Conservation (phyloP, 2,797 vertebrate genomes). For the Merluccius polli region DNA sequence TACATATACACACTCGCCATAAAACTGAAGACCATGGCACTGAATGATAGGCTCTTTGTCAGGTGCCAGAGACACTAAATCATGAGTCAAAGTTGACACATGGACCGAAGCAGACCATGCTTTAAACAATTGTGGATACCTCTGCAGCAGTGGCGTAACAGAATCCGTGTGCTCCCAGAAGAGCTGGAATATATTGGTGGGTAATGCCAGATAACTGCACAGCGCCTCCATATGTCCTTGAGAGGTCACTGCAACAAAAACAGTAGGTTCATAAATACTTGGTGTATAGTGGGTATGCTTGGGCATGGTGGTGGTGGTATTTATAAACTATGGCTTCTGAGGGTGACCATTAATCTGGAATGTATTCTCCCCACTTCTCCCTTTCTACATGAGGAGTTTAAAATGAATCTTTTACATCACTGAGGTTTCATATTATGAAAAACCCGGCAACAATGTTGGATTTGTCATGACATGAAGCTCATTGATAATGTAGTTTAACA, state of each 20-base stretch:
- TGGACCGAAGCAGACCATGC: not conserved
- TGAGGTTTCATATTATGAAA: no score
- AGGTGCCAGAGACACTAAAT: not conserved
- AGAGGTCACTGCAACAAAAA: slow-evolving; percentile 71
- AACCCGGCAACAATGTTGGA: no score
- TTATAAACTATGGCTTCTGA: not conserved
- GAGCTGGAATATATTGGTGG: slow-evolving; percentile 90
- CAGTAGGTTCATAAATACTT: not conserved
- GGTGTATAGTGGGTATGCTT: not conserved
- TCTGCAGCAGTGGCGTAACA: slow-evolving; percentile 80
- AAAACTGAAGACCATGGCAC: not conserved
- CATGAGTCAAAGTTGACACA: not conserved
- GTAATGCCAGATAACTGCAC: slow-evolving; percentile 89
- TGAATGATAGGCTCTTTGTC: not conserved
- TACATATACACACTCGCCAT: no score
- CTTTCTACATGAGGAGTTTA: not conserved
- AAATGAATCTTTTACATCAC: not conserved
- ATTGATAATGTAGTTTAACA: not conserved
- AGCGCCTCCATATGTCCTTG: slow-evolving; percentile 84
- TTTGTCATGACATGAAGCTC: not conserved
- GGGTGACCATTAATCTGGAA: not conserved
- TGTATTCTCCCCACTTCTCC: not conserved
- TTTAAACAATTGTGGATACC: slow-evolving; percentile 60
- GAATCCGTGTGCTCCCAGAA: slow-evolving; percentile 87
- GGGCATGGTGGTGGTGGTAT: not conserved